A percentile compares a stretch with the other conserved stretches of the same genome.
Conservation (phyloP, 2,797 vertebrate genomes). For the Coreius guichenoti region DNA sequence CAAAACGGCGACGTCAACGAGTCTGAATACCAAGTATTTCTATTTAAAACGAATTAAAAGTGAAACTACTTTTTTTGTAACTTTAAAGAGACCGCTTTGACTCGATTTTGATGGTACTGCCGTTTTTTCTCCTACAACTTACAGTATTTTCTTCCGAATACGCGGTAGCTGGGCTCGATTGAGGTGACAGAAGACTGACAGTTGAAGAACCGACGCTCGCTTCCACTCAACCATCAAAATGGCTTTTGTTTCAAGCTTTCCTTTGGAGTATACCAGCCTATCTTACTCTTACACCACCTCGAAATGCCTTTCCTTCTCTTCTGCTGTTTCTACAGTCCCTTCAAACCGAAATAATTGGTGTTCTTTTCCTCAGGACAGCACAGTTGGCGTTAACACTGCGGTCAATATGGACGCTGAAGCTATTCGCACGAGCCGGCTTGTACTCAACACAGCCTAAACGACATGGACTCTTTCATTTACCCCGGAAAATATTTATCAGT, state of each 20-base stretch:
- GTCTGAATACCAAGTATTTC: neutral
- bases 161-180: conserved; percentile 20
- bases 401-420: conserved; percentile 56
- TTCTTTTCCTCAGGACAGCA: conserved; percentile 50
- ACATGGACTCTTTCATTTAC: conserved; percentile 42
- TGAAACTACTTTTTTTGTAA: neutral
- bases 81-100: neutral
- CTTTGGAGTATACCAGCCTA: conserved; percentile 20
- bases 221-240: conserved; percentile 59
- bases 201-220: conserved; percentile 19
- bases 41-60: neutral
- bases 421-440: conserved; percentile 56
- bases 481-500: neutral
- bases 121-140: neutral
- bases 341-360: conserved; percentile 67
- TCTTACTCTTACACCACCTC: conserved; percentile 9
- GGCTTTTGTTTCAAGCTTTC: conserved; percentile 62
- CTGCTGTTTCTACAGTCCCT: conserved; percentile 49
- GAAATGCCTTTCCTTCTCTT: conserved; percentile 11
- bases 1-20: conserved; percentile 32
- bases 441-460: conserved; percentile 42
- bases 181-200: conserved; percentile 23
- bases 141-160: conserved; percentile 1
- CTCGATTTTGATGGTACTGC: neutral
- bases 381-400: conserved; percentile 54